Conservation (phyloP, 2,888 invertebrate species). For the Sesia bembeciformis region DNA sequence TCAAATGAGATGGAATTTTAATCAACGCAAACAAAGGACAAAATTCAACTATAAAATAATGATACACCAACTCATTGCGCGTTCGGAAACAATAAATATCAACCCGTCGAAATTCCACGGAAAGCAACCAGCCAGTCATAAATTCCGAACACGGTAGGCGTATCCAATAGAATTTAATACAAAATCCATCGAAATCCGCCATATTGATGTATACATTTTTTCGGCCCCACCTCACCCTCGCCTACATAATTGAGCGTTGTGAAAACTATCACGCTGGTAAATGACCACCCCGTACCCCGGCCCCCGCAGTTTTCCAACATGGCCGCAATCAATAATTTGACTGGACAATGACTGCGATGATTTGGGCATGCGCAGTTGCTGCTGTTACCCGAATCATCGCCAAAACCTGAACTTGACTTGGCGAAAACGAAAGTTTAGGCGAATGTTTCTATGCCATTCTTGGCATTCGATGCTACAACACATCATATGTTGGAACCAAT, state of each 20-base stretch:
- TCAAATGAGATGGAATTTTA: background rate
- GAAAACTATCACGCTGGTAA: slow-evolving; percentile 72
- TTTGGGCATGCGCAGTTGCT: slow-evolving; percentile 56
- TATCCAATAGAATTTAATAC: slow-evolving; percentile 66
- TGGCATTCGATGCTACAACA: slow-evolving; percentile 34
- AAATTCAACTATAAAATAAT: background rate
- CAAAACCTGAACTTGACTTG: slow-evolving; percentile 73
- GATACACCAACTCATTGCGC: background rate
- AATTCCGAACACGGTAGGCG: slow-evolving; percentile 44
- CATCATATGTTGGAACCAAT: background rate
- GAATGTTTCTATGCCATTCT: slow-evolving; percentile 68
- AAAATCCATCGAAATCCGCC: slow-evolving; percentile 53
- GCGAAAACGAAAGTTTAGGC: slow-evolving; percentile 69
- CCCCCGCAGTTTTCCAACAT: slow-evolving; percentile 63
- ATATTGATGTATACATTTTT: slow-evolving; percentile 66
- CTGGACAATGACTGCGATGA: slow-evolving; percentile 74
- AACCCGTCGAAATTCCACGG: background rate
- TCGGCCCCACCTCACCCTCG: slow-evolving; percentile 35
- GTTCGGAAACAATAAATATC: background rate
- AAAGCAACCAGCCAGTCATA: slow-evolving; percentile 24
- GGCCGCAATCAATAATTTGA: slow-evolving; percentile 72
- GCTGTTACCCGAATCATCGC: slow-evolving; percentile 46
- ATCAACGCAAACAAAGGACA: background rate
- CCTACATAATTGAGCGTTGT: slow-evolving; percentile 68
- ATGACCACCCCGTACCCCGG: slow-evolving; percentile 40